Evolutionary conservation across 2,888 invertebrate species (phyloP).

Genomic region (Leistus spinibarbis): DNA sequence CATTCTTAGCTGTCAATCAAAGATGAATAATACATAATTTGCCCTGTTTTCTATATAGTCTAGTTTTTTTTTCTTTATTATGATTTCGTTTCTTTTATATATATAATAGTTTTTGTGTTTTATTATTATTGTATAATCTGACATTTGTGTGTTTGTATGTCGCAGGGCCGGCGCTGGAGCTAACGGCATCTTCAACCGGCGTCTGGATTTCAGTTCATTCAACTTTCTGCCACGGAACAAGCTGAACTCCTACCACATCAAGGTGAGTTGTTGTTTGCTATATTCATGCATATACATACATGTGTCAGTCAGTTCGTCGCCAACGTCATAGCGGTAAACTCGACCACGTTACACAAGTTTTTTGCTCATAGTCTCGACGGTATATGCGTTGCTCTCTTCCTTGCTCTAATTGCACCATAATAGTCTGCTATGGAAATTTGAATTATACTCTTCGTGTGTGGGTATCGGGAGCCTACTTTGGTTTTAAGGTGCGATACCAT

Average conservation of each 20-base stretch:
- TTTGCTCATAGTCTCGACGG: not conserved
- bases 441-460: not conserved
- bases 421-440: not conserved
- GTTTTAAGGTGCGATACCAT: not conserved
- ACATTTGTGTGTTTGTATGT: constrained; percentile 46
- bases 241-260: constrained; percentile 98
- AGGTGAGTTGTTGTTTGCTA: constrained; percentile 68
- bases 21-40: not conserved
- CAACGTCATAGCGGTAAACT: constrained; percentile 11
- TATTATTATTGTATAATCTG: constrained; percentile 6
- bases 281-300: constrained; percentile 5
- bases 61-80: no score
- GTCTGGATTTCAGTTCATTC: constrained; percentile 93
- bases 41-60: not conserved
- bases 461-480: not conserved
- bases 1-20: not conserved
- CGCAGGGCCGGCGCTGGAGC: constrained; percentile 85
- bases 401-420: not conserved
- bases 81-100: constrained; percentile 10
- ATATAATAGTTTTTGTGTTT: constrained; percentile 45
- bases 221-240: constrained; percentile 92
- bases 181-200: constrained; percentile 90
- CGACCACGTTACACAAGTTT: not conserved
- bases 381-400: not conserved
- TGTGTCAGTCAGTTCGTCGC: constrained; percentile 9